Percentiles rank a stretch among this genome's conserved stretches.
Evolutionary conservation across 2,113 vertebrate species (phyloP).

Genomic region (Engystomops pustulosus): DNA sequence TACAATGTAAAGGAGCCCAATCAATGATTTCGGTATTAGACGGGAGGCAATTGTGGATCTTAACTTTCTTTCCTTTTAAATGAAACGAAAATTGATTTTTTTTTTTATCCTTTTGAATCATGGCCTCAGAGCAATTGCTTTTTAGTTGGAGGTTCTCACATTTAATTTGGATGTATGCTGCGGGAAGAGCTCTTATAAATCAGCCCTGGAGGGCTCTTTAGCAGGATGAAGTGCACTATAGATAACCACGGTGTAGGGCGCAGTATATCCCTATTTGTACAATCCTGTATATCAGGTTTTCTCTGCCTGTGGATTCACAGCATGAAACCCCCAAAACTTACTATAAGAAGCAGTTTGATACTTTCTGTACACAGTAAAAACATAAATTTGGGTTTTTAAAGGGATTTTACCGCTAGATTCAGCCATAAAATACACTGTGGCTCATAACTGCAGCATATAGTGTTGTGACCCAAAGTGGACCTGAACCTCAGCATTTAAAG

Average conservation of each 20-base stretch:
- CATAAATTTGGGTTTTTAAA: no score
- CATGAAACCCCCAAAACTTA: neutral
- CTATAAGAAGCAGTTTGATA: neutral
- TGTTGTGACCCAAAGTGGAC: no score
- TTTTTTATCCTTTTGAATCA: conserved; percentile 79
- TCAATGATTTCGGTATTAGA: conserved; percentile 64
- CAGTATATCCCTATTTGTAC: neutral
- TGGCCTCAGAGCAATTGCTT: conserved; percentile 78
- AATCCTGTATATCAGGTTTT: neutral
- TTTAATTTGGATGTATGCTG: conserved; percentile 80
- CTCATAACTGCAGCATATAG: no score
- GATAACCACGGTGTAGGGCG: neutral
- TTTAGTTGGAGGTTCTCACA: conserved; percentile 77
- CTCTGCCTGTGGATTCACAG: neutral
- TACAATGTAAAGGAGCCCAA: conserved; percentile 63
- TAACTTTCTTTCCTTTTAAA: conserved; percentile 78
- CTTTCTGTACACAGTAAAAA: neutral
- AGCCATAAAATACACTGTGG: no score
- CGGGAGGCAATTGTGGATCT: conserved; percentile 64
- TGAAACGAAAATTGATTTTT: conserved; percentile 85
- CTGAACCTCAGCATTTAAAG: no score
- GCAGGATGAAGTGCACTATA: conserved; percentile 16
- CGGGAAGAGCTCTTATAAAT: conserved; percentile 73
- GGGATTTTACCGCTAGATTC: no score
- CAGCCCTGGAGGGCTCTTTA: conserved; percentile 35